A percentile compares a stretch with the other conserved stretches of the same genome.
phyloP scores from a whole-genome alignment of 1,140 invertebrate genomes.

The Aphis craccivora region DNA sequence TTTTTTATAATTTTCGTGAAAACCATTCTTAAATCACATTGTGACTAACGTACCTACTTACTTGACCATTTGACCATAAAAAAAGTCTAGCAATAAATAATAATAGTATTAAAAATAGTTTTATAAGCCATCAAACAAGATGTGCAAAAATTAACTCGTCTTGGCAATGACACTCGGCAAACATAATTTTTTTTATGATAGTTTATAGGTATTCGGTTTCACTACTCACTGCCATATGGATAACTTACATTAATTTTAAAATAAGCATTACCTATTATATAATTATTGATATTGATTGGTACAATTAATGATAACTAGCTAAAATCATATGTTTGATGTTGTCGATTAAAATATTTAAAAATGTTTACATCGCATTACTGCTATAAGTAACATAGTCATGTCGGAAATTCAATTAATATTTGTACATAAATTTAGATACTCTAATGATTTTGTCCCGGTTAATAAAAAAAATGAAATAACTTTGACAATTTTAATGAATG shows the following conservation, averaged over 20 bases:
- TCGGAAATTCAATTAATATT: not conserved
- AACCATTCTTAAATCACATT: not conserved
- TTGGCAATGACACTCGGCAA: not conserved
- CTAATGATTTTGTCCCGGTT: not conserved
- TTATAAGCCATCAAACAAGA: slow-evolving; percentile 5
- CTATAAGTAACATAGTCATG: too few relatives aligned
- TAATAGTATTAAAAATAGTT: slow-evolving; percentile 27
- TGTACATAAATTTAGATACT: not conserved
- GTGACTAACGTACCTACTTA: not conserved
- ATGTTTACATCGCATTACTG: too few relatives aligned
- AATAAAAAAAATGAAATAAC: not conserved
- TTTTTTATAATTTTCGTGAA: not conserved
- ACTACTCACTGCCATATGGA: not conserved
- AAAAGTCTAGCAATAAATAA: not conserved
- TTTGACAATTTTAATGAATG: not conserved
- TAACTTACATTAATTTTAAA: not conserved
- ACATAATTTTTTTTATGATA: not conserved
- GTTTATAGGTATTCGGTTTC: not conserved
- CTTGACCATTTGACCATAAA: not conserved
- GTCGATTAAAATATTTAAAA: too few relatives aligned
- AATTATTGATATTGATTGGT: not conserved
- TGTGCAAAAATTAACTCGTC: slow-evolving; percentile 28
- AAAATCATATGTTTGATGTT: not conserved
- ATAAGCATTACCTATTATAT: not conserved
- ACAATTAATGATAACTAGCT: not conserved